Percentiles rank a stretch among this genome's conserved stretches.
phyloP scores from a whole-genome alignment of 2,797 vertebrate genomes.

The Harpagifer antarcticus region DNA sequence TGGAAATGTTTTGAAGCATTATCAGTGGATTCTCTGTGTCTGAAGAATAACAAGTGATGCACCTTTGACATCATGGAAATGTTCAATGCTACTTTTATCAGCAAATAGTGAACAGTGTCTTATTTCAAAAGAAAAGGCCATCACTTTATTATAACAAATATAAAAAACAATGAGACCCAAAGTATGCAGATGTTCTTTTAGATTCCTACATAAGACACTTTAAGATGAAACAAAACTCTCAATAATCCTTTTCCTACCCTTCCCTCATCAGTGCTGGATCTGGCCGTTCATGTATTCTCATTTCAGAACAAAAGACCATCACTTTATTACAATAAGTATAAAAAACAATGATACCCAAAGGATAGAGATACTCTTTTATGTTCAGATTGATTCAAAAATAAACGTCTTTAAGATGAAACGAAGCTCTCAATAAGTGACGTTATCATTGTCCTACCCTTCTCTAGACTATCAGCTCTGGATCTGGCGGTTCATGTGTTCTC shows the following conservation, averaged over 20 bases:
- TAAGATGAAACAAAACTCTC: constrained; percentile 32
- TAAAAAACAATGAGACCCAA: constrained; percentile 39
- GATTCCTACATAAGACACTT: constrained; percentile 6
- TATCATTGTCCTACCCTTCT: constrained; percentile 11
- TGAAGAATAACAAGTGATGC: constrained; percentile 61
- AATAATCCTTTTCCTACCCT: not conserved
- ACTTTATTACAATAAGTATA: constrained; percentile 38
- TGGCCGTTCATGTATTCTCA: constrained; percentile 1
- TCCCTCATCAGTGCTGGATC: too few species aligned
- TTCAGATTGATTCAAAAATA: constrained; percentile 10
- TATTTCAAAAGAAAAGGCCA: constrained; percentile 39
- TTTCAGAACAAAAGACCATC: constrained; percentile 38
- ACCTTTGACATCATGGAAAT: constrained; percentile 63
- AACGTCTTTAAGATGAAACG: too few species aligned
- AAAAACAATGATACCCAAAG: constrained; percentile 39
- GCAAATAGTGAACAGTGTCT: constrained; percentile 35
- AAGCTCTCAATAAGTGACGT: not conserved
- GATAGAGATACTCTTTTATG: constrained; percentile 26
- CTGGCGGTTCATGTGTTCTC: constrained; percentile 15
- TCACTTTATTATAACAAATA: constrained; percentile 40
- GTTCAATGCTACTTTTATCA: constrained; percentile 35
- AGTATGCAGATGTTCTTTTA: constrained; percentile 23
- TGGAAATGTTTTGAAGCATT: constrained; percentile 46
- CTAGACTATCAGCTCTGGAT: constrained; percentile 2
- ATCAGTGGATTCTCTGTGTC: constrained; percentile 37